Base-by-base conservation (phyloP, 1,140 invertebrate genomes). In the Thaumetopoea pityocampa region DNA sequence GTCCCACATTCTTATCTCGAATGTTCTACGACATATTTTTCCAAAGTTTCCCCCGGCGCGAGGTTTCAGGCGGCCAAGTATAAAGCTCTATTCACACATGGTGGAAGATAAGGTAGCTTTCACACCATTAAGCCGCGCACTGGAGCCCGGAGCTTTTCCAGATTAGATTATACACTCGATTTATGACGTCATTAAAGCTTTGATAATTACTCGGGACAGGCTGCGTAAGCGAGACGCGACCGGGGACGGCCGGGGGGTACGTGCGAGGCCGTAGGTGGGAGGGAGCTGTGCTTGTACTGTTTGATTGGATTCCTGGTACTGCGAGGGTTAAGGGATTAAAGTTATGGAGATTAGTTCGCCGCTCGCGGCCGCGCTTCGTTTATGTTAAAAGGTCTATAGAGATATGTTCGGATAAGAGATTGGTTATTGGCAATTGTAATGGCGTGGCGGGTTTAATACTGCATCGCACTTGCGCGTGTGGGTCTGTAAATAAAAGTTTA, bases 161-260 rank as follows among this genome's bases (percentile, higher is more conserved):
- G 84, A 86, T 86, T 86, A 86, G 84, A 86, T 86, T 86, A 86
- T 85, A 84, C 79, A 81, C 69, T 81, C 72, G 81, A 86, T 86
- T 86, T 86, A 86, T 85, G 79, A 76, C 55, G 82, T 85, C 80
- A 86, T 86, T 86, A 85, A 85, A 84, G 82, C 84, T 79, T 79
- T 85, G 84, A 86, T 86, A 86, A 86, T 86, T 86, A 85, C 79
- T 79, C 72, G 76, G 79, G 79, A 79, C 76, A 79, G 74, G 70
- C 79, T 83, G 78, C 71, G 79, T 78, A 76, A 76, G 74, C 71
- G 72, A 74, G 65, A 60, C 61, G 64, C 59, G 61, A 47, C 45
- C 58, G 62, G 54, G 51, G 55, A 56, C 47, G 37, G 9, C 28
- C 16, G 37, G 30, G 28, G 34, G 43, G 55, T 46, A 57, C 51